phyloP scores from a whole-genome alignment of 2,797 vertebrate genomes.

The Sebastes kiyomatsui region DNA sequence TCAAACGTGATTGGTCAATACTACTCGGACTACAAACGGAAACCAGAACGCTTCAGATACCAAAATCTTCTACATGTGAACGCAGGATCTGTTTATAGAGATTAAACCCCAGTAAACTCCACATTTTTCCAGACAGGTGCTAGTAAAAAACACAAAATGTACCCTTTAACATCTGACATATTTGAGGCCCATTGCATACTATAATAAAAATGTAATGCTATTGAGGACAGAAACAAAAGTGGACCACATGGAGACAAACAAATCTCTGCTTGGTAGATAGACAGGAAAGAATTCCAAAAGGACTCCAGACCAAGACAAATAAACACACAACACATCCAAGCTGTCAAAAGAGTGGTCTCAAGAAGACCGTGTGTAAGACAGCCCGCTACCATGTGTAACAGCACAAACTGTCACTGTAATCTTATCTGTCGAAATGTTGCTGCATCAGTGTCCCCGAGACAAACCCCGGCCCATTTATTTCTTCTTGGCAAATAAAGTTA shows the following conservation, averaged over 20 bases:
- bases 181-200: neutral
- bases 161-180: neutral
- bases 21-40: no score
- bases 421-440: conserved; percentile 32
- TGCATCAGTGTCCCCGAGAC: conserved; percentile 32
- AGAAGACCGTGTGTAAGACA: neutral
- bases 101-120: no score
- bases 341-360: conserved; percentile 4
- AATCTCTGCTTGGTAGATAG: neutral
- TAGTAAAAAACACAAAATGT: no score
- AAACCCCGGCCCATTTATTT: conserved; percentile 38
- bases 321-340: neutral
- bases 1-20: no score
- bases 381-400: conserved; percentile 30
- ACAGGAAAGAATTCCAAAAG: neutral
- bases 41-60: no score
- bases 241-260: neutral
- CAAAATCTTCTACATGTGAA: no score
- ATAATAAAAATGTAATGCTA: neutral
- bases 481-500: conserved; percentile 50
- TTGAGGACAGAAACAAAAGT: neutral
- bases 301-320: neutral
- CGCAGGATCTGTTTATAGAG: rapidly evolving
- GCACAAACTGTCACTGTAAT: conserved; percentile 42
- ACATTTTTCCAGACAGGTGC: no score